Base-by-base conservation (phyloP, 1,140 invertebrate species). In the Meloidogyne hapla region DNA sequence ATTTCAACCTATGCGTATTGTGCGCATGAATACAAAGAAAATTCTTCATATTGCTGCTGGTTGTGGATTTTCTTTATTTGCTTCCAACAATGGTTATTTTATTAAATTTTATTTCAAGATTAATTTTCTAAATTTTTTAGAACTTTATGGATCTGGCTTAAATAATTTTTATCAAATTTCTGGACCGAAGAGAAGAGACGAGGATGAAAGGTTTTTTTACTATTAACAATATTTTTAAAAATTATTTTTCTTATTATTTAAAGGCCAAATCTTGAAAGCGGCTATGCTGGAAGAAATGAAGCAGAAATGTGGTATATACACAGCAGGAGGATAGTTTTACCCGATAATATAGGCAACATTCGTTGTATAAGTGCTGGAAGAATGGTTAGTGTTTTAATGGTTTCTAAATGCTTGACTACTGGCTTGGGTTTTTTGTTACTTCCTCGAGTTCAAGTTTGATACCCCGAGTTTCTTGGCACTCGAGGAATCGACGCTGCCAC, bases 21-120 rank as follows among this genome's bases (percentile, higher is more conserved):
- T 38, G 1, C 77, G 66, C 25, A 75, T 84, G 48, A 87, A 86
- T 69, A 75, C 72, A 18, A 78, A 78, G 70, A 78, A 78, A 18
- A 87, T 86, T 2, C 77, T 69, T 13, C 63, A 64, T n/a, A 74
- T 86, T 10, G 78, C 85, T 13, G 80, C 85, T 26, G 84, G 84
- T 2, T 82, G 80, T 65, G 84, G 84, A 45, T 86, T 87, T 65
- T 86, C 84, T 6, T 74, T 86, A 8, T 86, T 86, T 67, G 81
- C 84, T 1, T 87, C 86, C 2, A 42, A 71, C 13, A 69, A 69
- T 12, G 38, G 62, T 75, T 28, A 6, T 45, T 45, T 25, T 15
- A 21, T 40, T 5, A 56, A 73, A 38, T 40, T 28, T 65, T 13
- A 3, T 23, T 28, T 65, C 0, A 15, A 1, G 1, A 15, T 65